These are phyloP conservation scores for Microctonus hyperodae DNA, from an alignment of 2,888 invertebrate genomes.

Conservation along the genomic window DNA sequence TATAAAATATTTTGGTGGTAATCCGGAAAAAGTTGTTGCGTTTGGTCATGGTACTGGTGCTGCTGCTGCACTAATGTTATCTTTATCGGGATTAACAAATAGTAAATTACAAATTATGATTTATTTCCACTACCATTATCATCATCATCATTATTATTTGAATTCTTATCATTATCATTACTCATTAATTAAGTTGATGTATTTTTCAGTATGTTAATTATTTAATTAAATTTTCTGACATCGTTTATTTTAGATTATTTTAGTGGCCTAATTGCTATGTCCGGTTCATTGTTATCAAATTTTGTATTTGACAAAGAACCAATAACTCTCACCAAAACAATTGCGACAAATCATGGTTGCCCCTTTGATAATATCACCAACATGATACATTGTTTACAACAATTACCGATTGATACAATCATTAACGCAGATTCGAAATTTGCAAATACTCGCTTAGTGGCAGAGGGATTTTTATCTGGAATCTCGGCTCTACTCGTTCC, in stretches of 20 bases:
- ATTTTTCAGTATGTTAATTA: too few relatives aligned
- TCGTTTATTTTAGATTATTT: slow-evolving; percentile 55
- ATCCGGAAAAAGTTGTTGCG: slow-evolving; percentile 74
- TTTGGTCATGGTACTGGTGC: slow-evolving; percentile 84
- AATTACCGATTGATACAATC: slow-evolving; percentile 61
- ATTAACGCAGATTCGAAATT: slow-evolving; percentile 69
- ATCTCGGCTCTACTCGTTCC: slow-evolving; percentile 70
- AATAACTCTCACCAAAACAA: slow-evolving; percentile 67
- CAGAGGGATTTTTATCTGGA: slow-evolving; percentile 70
- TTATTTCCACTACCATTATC: slow-evolving; percentile 10
- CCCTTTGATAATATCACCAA: slow-evolving; percentile 68
- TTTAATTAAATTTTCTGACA: too few relatives aligned
- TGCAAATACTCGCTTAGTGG: slow-evolving; percentile 67
- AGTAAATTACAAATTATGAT: background rate
- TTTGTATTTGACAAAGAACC: slow-evolving; percentile 75
- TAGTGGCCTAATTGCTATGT: slow-evolving; percentile 76
- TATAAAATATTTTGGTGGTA: slow-evolving; percentile 79
- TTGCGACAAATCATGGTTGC: slow-evolving; percentile 73
- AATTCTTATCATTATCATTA: too few relatives aligned
- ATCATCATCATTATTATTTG: too few relatives aligned
- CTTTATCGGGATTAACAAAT: slow-evolving; percentile 69
- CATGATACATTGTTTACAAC: slow-evolving; percentile 73
- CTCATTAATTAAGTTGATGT: too few relatives aligned
- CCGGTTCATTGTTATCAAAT: slow-evolving; percentile 77
- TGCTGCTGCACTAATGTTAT: slow-evolving; percentile 74